Base-by-base conservation (phyloP, 2,888 invertebrate species). In the Drosophila merina region DNA sequence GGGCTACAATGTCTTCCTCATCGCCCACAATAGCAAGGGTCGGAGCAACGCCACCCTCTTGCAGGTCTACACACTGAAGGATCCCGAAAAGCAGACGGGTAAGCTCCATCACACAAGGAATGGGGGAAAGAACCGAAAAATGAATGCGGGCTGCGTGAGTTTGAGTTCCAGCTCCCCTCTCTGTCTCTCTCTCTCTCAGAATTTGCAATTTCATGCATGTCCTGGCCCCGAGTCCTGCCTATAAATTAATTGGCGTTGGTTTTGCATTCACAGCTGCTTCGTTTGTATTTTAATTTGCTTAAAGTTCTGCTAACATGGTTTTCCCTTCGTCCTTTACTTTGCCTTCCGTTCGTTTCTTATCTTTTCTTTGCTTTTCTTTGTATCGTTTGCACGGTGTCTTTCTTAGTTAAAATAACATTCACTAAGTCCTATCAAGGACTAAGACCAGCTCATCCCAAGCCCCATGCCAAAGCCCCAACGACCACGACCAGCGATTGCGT, bases 71-170 rank as follows among this genome's bases (percentile, higher is more conserved):
- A 96, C 96, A 1, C 91, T 95, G 49, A 95, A 95, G 91, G 94
- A 95, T 69, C 95, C 95, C 25, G 95, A 95, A 89, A 94, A 95
- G 90, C 94, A 95, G 88, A 95, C 94, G 90, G 95, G 95, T 94
- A 86, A 89, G 86, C 83, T 58, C 50, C 50, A 45, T 57, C 50
- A 33, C 67, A 49, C 10, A 31, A 31, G 9, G 33, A 42, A n/a
- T 14, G 25, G 28, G 25, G 12, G 54, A 20, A 54, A n/a, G n/a
- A 4, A n/a, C 64, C 72, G 25, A 36, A 62, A 55, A 50, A 28
- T 31, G 49, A 72, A 54, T 49, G 49, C 70, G 52, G 52, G 64
- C 20, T 44, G 40, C 25, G 40, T 57, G 25, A 28, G 64, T 28
- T 42, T 57, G 25, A 28, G 64, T 28, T 42, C 26, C n/a, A 14